Evolutionary conservation across 2,797 vertebrate species (phyloP).

Genomic region (Serranus cabrilla): DNA sequence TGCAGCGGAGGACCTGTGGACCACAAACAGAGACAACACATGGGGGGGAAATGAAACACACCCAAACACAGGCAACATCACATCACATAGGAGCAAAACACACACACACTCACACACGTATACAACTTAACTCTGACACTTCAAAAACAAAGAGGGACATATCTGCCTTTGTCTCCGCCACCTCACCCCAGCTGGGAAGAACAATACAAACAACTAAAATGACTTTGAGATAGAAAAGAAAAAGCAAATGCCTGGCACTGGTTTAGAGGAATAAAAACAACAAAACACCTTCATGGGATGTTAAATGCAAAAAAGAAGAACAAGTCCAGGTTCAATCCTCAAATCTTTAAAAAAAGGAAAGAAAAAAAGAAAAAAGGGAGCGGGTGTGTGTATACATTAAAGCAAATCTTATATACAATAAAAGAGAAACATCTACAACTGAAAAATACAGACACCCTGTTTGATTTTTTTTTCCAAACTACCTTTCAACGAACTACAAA

Average conservation of each 20-base stretch:
- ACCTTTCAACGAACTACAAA: conserved; percentile 5
- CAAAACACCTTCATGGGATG: conserved; percentile 56
- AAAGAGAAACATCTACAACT: background rate
- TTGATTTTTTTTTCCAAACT: background rate
- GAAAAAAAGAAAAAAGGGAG: background rate
- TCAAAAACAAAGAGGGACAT: conserved; percentile 78
- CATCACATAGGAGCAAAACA: conserved; percentile 71
- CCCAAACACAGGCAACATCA: conserved; percentile 78
- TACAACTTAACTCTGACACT: conserved; percentile 76
- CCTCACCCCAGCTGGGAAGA: conserved; percentile 70
- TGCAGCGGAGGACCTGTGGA: conserved; percentile 95
- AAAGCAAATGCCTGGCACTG: conserved; percentile 50
- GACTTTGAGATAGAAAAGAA: conserved; percentile 69
- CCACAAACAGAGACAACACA: conserved; percentile 93
- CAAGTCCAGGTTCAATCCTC: conserved; percentile 27
- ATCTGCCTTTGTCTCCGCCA: conserved; percentile 79
- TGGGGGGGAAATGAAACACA: conserved; percentile 82
- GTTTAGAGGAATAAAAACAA: conserved; percentile 58
- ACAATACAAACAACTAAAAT: conserved; percentile 70
- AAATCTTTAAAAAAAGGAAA: background rate
- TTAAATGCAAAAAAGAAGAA: conserved; percentile 23
- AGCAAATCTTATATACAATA: background rate
- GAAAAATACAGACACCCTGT: background rate
- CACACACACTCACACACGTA: conserved; percentile 39
- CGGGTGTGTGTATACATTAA: background rate